A percentile compares a stretch with the other conserved stretches of the same genome.
phyloP scores from a whole-genome alignment of 2,797 vertebrate species.

The Artibeus jamaicensis region DNA sequence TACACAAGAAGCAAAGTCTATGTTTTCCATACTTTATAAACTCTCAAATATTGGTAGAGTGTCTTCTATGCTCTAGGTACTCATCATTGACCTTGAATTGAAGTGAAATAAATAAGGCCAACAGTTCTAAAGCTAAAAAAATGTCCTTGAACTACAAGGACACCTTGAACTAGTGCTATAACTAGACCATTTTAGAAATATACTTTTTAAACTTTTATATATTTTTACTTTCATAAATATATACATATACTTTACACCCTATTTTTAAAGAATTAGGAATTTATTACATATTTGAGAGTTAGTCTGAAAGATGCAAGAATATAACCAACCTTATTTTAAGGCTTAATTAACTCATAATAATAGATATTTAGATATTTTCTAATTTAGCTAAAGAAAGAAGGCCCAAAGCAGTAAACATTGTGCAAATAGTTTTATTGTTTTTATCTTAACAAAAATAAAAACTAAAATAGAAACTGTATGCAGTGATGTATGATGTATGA shows the following conservation, averaged over 20 bases:
- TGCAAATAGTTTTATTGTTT: conserved; percentile 1
- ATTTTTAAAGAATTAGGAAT: background rate
- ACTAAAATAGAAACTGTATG: background rate
- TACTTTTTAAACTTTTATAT: background rate
- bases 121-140: background rate
- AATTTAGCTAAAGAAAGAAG: conserved; percentile 57
- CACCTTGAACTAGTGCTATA: no score
- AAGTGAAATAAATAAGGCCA: background rate
- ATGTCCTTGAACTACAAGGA: background rate
- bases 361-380: conserved; percentile 38
- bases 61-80: background rate
- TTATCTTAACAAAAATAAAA: conserved; percentile 37
- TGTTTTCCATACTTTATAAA: background rate
- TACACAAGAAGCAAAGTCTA: background rate
- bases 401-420: background rate
- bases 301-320: background rate
- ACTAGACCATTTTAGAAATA: background rate
- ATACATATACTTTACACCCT: background rate
- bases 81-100: background rate
- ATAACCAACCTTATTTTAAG: conserved; percentile 14
- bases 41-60: background rate
- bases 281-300: background rate
- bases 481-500: background rate
- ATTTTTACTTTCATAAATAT: background rate
- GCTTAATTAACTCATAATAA: background rate